Percentiles rank a stretch among this genome's conserved stretches.
phyloP scores from a whole-genome alignment of 1,140 invertebrate species.

The Matsumurasca onukii region DNA sequence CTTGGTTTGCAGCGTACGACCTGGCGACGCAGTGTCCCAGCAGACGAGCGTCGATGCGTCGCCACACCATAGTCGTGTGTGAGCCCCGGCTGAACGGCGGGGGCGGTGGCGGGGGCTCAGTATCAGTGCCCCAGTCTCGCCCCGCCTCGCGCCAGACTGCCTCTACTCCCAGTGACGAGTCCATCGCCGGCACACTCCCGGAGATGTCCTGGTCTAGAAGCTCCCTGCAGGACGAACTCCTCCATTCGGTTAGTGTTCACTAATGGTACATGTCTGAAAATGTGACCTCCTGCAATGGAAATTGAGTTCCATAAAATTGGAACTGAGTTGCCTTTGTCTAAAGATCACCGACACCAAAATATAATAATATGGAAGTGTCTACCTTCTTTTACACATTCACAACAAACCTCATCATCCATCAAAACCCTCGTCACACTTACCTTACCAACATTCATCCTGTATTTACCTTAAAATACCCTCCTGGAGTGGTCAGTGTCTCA shows the following conservation, averaged over 20 bases:
- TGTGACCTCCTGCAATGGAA: too few species aligned
- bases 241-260: constrained; percentile 59
- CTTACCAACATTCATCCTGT: background rate
- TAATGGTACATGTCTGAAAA: constrained; percentile 24
- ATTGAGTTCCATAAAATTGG: background rate
- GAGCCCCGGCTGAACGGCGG: too few species aligned
- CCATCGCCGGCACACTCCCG: constrained; percentile 41
- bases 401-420: background rate
- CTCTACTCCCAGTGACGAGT: constrained; percentile 38
- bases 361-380: too few species aligned
- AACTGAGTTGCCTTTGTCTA: background rate
- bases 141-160: constrained; percentile 51
- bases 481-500: background rate
- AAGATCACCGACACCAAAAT: background rate
- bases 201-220: constrained; percentile 62
- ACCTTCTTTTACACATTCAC: too few species aligned
- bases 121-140: constrained; percentile 70
- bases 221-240: constrained; percentile 65
- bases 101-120: constrained; percentile 53
- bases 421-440: background rate
- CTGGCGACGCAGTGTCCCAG: constrained; percentile 76
- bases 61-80: constrained; percentile 66
- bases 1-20: constrained; percentile 64
- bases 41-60: constrained; percentile 63
- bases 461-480: background rate